Conservation (phyloP, 2,888 invertebrate genomes). For the Sinelater perroti region DNA sequence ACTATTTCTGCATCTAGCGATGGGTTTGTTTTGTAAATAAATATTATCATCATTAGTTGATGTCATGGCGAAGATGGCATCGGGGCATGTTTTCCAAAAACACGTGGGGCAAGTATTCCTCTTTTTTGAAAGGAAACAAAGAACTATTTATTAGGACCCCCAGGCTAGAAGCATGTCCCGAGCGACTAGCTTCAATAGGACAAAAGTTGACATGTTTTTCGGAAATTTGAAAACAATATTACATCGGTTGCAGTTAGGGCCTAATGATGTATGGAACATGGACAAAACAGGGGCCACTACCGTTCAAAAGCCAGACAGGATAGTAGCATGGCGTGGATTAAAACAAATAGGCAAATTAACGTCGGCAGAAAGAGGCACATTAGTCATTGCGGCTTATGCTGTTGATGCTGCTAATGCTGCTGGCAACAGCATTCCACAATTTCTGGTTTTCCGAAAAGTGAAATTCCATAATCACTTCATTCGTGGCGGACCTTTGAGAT, state of each 20-base stretch:
- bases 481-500: constrained; percentile 27
- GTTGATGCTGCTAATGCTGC: constrained; percentile 44
- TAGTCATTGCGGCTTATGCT: constrained; percentile 44
- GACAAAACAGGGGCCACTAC: constrained; percentile 40
- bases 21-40: no score
- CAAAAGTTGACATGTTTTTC: constrained; percentile 43
- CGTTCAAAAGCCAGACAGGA: constrained; percentile 43
- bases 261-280: background rate
- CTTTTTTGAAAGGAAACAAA: constrained; percentile 46
- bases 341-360: background rate
- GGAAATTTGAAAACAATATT: constrained; percentile 39
- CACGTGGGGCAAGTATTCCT: constrained; percentile 46
- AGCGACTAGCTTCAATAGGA: constrained; percentile 16
- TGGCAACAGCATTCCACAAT: constrained; percentile 47
- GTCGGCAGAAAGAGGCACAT: constrained; percentile 33
- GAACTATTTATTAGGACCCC: constrained; percentile 46
- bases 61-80: no score
- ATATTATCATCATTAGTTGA: no score
- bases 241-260: background rate
- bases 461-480: constrained; percentile 36
- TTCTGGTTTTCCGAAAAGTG: constrained; percentile 48
- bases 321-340: constrained; percentile 45
- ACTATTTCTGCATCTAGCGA: no score
- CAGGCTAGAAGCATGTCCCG: constrained; percentile 48
- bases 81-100: no score